Evolutionary conservation across 1,140 invertebrate species (phyloP).

Genomic region (Solenopsis invicta): DNA sequence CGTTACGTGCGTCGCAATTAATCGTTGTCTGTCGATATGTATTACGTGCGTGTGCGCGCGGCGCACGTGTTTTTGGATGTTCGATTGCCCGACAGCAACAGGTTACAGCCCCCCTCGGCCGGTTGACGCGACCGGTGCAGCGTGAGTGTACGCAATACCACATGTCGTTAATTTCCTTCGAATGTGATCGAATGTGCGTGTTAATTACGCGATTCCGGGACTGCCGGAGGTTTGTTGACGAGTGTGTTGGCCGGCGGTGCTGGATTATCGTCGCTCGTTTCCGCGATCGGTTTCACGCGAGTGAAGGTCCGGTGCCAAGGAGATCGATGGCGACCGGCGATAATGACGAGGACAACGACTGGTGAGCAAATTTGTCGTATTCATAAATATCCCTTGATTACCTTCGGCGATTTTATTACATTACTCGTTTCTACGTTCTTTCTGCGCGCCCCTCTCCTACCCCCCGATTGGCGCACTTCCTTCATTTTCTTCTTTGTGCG

Average conservation of each 20-base stretch:
- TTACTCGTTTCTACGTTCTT: neutral
- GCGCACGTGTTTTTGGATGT: neutral
- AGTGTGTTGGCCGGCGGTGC: neutral
- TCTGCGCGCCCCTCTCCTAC: too few species aligned
- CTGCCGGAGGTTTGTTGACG: neutral
- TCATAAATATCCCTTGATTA: neutral
- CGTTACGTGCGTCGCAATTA: neutral
- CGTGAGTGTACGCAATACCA: too few species aligned
- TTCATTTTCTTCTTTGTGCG: neutral
- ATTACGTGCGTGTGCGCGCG: too few species aligned
- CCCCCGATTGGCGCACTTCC: neutral
- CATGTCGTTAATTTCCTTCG: constrained; percentile 13
- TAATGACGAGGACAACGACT: constrained; percentile 2
- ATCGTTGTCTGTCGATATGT: neutral
- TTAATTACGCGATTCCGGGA: neutral
- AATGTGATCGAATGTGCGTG: neutral
- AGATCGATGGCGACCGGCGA: neutral
- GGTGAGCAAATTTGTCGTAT: neutral
- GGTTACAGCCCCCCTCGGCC: neutral
- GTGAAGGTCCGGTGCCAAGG: neutral
- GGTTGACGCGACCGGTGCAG: too few species aligned
- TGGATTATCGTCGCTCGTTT: constrained; percentile 2
- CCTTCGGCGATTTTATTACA: neutral
- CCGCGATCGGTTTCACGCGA: constrained; percentile 19
- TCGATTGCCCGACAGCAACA: neutral